Evolutionary conservation across 2,113 vertebrate genomes (phyloP).

Genomic region (Dasyurus viverrinus): DNA sequence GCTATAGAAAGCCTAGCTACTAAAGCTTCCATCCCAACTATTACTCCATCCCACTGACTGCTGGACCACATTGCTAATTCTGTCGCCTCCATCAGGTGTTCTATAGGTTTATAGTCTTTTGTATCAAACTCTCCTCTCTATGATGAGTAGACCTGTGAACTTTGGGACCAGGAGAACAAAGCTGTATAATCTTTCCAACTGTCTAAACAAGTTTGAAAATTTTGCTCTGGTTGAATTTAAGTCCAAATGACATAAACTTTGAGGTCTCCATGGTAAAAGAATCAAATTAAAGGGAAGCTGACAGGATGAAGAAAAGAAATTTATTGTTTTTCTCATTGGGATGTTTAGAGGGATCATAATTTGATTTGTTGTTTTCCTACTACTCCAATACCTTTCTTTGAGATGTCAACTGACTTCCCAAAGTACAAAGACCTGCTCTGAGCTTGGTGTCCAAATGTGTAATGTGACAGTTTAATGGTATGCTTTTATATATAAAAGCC

Average conservation of each 20-base stretch:
- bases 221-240: constrained; percentile 43
- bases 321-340: constrained; percentile 55
- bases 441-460: constrained; percentile 12
- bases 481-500: constrained; percentile 22
- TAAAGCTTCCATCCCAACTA: not conserved
- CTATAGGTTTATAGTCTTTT: not conserved
- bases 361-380: constrained; percentile 65
- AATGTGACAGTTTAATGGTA: constrained; percentile 35
- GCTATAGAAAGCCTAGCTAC: not conserved
- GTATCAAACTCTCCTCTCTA: not conserved
- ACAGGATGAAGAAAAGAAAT: constrained; percentile 31
- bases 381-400: constrained; percentile 63
- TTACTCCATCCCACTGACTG: not conserved
- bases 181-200: not conserved
- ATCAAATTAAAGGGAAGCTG: constrained; percentile 57
- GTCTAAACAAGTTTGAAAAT: constrained; percentile 23
- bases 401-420: constrained; percentile 61
- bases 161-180: not conserved
- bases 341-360: constrained; percentile 50
- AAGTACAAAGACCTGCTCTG: constrained; percentile 46
- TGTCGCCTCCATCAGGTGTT: not conserved
- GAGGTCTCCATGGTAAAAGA: constrained; percentile 21
- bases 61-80: not conserved
- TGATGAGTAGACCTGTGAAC: not conserved
- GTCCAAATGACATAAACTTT: constrained; percentile 52